A percentile compares a stretch with the other conserved stretches of the same genome.
Conservation (phyloP, 2,113 vertebrate species). For the Myiozetetes cayanensis region DNA sequence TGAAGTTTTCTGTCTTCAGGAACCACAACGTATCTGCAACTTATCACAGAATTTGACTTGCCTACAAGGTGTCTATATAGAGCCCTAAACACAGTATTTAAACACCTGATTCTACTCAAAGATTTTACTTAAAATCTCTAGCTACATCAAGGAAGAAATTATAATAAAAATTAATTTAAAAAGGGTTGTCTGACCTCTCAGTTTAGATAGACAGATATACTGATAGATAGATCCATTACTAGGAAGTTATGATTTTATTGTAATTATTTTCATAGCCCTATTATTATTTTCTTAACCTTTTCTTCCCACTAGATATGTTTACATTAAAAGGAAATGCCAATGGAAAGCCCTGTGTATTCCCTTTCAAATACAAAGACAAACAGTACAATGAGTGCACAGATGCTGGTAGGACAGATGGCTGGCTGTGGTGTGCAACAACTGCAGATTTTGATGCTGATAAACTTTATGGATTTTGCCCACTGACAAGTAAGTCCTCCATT, state of each 20-base stretch:
- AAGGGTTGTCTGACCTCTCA: background rate
- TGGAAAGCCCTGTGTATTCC: slow-evolving; percentile 86
- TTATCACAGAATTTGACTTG: background rate
- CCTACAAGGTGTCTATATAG: background rate
- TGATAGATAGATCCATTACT: background rate
- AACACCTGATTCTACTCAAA: background rate
- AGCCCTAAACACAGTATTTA: background rate
- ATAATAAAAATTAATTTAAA: background rate
- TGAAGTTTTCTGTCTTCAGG: background rate
- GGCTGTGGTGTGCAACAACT: slow-evolving; percentile 86
- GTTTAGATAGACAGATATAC: background rate
- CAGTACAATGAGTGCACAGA: slow-evolving; percentile 84
- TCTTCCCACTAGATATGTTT: slow-evolving; percentile 75
- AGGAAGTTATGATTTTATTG: background rate
- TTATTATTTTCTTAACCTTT: background rate
- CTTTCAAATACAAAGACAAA: slow-evolving; percentile 80
- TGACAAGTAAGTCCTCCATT: slow-evolving; percentile 72
- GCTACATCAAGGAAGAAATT: background rate
- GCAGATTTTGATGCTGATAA: slow-evolving; percentile 74
- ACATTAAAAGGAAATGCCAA: slow-evolving; percentile 83
- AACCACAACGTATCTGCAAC: background rate
- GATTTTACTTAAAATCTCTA: background rate
- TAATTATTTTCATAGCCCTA: background rate
- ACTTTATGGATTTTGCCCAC: slow-evolving; percentile 86
- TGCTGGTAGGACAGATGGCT: slow-evolving; percentile 75